Evolutionary conservation across 2,888 invertebrate genomes (phyloP).

Genomic region (Aphrophora alni): DNA sequence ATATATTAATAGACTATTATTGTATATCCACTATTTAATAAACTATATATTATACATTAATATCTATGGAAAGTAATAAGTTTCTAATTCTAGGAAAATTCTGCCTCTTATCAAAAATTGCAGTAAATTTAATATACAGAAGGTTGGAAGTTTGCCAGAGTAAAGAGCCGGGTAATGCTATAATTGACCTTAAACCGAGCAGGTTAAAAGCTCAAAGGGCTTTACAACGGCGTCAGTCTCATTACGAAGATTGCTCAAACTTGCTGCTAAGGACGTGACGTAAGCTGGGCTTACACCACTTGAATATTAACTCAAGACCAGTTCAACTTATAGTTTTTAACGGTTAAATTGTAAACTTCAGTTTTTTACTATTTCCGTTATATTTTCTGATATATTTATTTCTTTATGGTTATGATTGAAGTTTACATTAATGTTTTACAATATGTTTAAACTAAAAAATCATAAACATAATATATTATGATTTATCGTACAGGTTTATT

Average conservation of each 20-base stretch:
- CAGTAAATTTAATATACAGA: neutral
- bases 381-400: too few species aligned
- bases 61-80: too few species aligned
- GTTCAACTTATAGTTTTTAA: neutral
- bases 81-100: too few species aligned
- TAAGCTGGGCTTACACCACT: neutral
- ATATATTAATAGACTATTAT: too few species aligned
- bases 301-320: neutral
- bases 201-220: neutral
- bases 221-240: neutral
- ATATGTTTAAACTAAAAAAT: too few species aligned
- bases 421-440: too few species aligned
- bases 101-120: neutral
- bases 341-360: neutral
- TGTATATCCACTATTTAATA: too few species aligned
- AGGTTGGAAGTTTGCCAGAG: neutral
- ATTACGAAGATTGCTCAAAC: neutral
- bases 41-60: too few species aligned
- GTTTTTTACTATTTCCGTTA: neutral
- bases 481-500: too few species aligned
- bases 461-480: too few species aligned
- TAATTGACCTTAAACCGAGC: slow-evolving; percentile 1
- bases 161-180: neutral
- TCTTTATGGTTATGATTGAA: too few species aligned
- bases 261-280: neutral